Evolutionary conservation across 1,140 invertebrate species (phyloP).

Genomic region (Augochlora pura): DNA sequence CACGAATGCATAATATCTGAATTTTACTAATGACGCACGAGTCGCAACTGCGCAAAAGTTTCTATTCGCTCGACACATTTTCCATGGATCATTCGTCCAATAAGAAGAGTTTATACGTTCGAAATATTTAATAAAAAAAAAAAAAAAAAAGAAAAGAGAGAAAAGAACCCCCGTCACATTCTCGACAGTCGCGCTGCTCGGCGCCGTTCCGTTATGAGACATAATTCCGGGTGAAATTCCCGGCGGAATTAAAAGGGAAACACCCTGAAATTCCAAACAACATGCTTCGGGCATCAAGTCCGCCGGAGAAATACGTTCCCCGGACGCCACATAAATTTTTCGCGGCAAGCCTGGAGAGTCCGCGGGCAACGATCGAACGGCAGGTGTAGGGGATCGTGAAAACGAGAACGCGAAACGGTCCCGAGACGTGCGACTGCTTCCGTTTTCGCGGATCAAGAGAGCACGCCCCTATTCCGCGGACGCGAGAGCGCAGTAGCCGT

Average conservation of each 20-base stretch:
- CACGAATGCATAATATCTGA: no score
- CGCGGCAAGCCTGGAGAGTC: background rate
- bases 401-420: background rate
- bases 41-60: no score
- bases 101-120: no score
- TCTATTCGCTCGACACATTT: no score
- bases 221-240: background rate
- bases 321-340: background rate
- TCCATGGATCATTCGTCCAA: no score
- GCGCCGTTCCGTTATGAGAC: background rate
- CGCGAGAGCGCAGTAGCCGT: background rate
- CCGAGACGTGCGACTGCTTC: background rate
- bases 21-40: no score
- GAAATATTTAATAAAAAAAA: background rate
- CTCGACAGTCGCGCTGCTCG: background rate
- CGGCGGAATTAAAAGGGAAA: background rate
- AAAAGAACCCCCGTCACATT: background rate
- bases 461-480: background rate
- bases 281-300: no score
- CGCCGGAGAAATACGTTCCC: background rate
- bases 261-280: background rate
- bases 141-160: background rate
- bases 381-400: background rate
- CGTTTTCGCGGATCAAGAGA: background rate
- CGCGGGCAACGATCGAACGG: background rate